Base-by-base conservation (phyloP, 92 coral and sea anemone genomes). In the Phymanthus crucifer region DNA sequence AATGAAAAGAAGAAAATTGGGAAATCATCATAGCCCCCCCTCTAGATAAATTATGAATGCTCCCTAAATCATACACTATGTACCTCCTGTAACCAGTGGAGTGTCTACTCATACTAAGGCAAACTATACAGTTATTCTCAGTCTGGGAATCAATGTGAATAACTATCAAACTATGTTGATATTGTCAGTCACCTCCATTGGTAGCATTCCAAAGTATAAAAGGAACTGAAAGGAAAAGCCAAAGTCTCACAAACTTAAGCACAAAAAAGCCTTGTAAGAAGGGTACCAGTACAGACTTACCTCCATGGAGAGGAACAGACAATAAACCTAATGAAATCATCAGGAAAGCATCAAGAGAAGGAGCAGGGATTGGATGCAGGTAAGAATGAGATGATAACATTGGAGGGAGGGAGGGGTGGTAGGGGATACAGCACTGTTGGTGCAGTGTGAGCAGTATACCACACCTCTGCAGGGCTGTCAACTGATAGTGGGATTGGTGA, bases 251-350 rank as follows among this genome's bases (percentile, higher is more conserved):
- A 19, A 87, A 83, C 26, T 81, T 92, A 18, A 85, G 84, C 71
- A 84, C 79, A 54, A 90, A 70, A 83, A 76, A 88, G 68, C 72
- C 73, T 36, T 84, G 79, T 33, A 79, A 40, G 43, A 71, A 73
- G 70, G 67, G 38, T 6, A 67, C 85, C 71, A 75, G 31, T 32
- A 78, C 78, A 3, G 94, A 87, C 13, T 66, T 79, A 32, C 92
- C 89, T 0, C 94, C 94, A 27, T 93, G 98, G 94, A 88, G 87
- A 65, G 92, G 93, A 14, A 85, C 97, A 10, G 86, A 90, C 34
- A 83, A 90, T 19, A 85, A 75, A 68, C 97, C 97, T 21, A 80
- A 13, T 69, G 97, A 90, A 43, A 92, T 85, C 40, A 72, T 83
- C 10, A 82, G 97, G 72, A 92, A 78, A 71, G 66, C 86, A 5